Base-by-base conservation (phyloP, 2,888 invertebrate species). In the Trachelus troglodyta region DNA sequence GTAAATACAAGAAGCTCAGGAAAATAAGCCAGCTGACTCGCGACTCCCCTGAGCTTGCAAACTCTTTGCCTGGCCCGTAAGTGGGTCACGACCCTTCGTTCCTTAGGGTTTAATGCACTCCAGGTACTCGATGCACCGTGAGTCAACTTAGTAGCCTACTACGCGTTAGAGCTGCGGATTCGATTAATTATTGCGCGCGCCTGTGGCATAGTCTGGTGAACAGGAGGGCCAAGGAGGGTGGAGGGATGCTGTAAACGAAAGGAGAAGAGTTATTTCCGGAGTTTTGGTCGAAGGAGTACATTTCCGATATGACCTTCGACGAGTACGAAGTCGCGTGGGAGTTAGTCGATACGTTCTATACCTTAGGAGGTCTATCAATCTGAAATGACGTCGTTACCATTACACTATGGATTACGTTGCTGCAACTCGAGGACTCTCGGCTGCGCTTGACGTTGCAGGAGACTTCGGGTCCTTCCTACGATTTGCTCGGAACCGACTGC, bases 261-360 rank as follows among this genome's bases (percentile, higher is more conserved):
- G 56, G 23, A 56, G 56, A 56, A 56, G 23, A 56, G 82, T 83
- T 87, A 83, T 87, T 87, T 85, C 79, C 80, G 85, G 84, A 83
- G 85, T 85, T 84, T 85, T 84, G 85, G 81, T 83, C 80, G 84
- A 82, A 80, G 82, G 83, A 80, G 82, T 83, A 78, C 79, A 85
- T 84, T 83, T 85, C 81, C 85, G 81, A 83, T 83, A 81, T 79
- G 85, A 84, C 85, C 83, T 85, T 87, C 86, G 83, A 79, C 83
- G 83, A 81, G 76, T 84, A 77, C 37, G 75, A 56, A 56, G 56
- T 15, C 30, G 30, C 82, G 82, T 82, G 82, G 83, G 80, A 69
- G 79, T 75, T 73, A 73, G 74, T 80, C 79, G 80, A 84, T 81
- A 81, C 76, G 71, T 68, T 23, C 23, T 56, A 56, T 56, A 23